Evolutionary conservation across 2,888 invertebrate species (phyloP), one percentile per base, ranked within the genome.

Genomic region (Apamea anceps): DNA sequence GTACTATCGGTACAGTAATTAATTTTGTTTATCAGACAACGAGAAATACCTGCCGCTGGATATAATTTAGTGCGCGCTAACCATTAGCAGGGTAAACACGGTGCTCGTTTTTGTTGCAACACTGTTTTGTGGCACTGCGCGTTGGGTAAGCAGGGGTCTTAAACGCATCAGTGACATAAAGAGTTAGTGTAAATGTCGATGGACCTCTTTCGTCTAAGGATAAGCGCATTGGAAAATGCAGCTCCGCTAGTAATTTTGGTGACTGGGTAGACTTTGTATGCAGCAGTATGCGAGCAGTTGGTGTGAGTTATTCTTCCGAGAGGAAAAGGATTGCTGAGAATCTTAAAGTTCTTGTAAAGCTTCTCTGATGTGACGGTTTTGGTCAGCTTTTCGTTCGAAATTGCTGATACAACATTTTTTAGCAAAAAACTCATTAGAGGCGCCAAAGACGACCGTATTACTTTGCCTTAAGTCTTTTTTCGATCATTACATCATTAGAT

Each of bases 21-120:
- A 91, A 90, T 91, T 86, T 83, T 81, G 81, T 84, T 89, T 90
- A 90, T 90, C 91, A 77, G 83, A 85, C 79, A 74, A 85, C 85
- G 81, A 75, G 90, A 89, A 89, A 87, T 90, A 88, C 77, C 74
- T 87, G 85, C 83, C 84, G 77, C 68, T 81, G 73, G 81, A 85
- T 87, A 87, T 88, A 88, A 88, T 89, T 85, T 89, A 90, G 79
- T 83, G 84, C 79, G 65, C 74, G 66, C 75, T 80, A 63, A 71
- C 77, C 81, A 81, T 68, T 87, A 77, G 63, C 60, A 6, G 42
- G n/a, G 75, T 37, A 62, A 73, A 62, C 71, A 76, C 62, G 68
- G 63, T 57, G 42, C 25, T 73, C 63, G n/a, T 66, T 62, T 77
- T 66, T 65, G 78, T 85, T 88, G 80, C 85, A 75, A 82, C 72